phyloP scores from a whole-genome alignment of 2,113 vertebrate species.

The Myxocyprinus asiaticus region DNA sequence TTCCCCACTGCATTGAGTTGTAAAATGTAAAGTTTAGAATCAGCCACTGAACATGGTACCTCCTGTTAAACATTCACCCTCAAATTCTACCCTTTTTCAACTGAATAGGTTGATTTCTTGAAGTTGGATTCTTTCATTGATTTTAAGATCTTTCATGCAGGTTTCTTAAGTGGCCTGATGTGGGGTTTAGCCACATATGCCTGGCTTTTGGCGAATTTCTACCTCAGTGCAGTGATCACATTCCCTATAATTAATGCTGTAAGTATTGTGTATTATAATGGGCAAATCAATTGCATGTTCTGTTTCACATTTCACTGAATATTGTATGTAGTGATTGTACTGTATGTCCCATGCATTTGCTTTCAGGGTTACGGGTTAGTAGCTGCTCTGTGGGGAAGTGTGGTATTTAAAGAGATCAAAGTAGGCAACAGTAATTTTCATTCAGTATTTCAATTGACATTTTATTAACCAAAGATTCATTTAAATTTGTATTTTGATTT shows the following conservation, averaged over 20 bases:
- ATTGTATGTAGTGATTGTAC: not conserved
- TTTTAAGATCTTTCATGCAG: constrained; percentile 62
- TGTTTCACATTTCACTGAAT: not conserved
- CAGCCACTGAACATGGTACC: no score
- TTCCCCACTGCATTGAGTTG: no score
- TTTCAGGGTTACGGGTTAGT: constrained; percentile 85
- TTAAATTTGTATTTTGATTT: no score
- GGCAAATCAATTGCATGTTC: not conserved
- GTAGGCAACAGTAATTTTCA: constrained; percentile 63
- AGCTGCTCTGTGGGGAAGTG: constrained; percentile 85
- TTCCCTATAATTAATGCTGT: constrained; percentile 87
- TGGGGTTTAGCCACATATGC: constrained; percentile 42
- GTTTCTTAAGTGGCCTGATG: constrained; percentile 82
- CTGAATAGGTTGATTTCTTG: not conserved
- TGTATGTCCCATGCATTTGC: not conserved
- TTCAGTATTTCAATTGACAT: not conserved
- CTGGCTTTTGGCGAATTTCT: constrained; percentile 69
- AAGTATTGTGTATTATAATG: constrained; percentile 64
- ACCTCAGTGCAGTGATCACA: constrained; percentile 82
- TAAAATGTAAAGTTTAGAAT: no score
- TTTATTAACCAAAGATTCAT: not conserved
- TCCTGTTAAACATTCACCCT: no score
- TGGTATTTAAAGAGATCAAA: constrained; percentile 90
- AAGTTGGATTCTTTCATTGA: no score
- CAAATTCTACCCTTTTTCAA: not conserved